These are phyloP conservation scores for Philypnodon macrostomus DNA, from an alignment of 2,797 vertebrate species.

Conservation along the genomic window DNA sequence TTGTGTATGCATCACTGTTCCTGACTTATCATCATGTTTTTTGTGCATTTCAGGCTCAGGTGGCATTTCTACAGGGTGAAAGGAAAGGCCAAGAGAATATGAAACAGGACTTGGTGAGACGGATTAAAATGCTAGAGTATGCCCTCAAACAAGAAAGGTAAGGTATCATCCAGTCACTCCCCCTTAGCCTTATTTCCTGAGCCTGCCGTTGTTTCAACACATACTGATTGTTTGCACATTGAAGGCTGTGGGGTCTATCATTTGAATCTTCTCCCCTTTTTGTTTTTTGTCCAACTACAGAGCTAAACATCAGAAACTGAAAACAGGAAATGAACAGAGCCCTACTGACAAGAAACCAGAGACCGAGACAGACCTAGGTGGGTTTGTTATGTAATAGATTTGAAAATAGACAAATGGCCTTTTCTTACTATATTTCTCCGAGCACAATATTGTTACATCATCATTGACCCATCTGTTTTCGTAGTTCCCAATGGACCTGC, in stretches of 20 bases:
- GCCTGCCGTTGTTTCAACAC: no score
- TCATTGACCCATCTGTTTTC: conserved; percentile 38
- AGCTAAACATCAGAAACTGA: conserved; percentile 90
- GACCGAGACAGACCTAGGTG: conserved; percentile 82
- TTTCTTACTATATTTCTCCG: conserved; percentile 16
- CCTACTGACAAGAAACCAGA: conserved; percentile 87
- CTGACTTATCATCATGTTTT: conserved; percentile 21
- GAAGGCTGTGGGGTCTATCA: background rate
- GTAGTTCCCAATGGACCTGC: conserved; percentile 86
- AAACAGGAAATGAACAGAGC: conserved; percentile 84
- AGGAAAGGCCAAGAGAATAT: conserved; percentile 87
- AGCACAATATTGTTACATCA: conserved; percentile 33
- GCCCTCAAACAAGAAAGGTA: conserved; percentile 83
- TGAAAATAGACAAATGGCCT: conserved; percentile 6
- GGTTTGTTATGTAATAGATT: conserved; percentile 12
- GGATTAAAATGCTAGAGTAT: conserved; percentile 84
- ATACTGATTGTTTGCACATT: conserved; percentile 3
- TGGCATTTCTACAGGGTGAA: conserved; percentile 82
- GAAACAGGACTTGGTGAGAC: conserved; percentile 84
- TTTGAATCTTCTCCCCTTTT: conserved; percentile 32
- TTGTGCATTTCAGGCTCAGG: conserved; percentile 73
- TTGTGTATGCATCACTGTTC: conserved; percentile 8
- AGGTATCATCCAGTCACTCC: conserved; percentile 20
- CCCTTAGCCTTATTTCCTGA: no score
- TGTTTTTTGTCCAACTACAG: conserved; percentile 61